phyloP scores from a whole-genome alignment of 2,797 vertebrate species.

The Enteromius thamalakanensis region DNA sequence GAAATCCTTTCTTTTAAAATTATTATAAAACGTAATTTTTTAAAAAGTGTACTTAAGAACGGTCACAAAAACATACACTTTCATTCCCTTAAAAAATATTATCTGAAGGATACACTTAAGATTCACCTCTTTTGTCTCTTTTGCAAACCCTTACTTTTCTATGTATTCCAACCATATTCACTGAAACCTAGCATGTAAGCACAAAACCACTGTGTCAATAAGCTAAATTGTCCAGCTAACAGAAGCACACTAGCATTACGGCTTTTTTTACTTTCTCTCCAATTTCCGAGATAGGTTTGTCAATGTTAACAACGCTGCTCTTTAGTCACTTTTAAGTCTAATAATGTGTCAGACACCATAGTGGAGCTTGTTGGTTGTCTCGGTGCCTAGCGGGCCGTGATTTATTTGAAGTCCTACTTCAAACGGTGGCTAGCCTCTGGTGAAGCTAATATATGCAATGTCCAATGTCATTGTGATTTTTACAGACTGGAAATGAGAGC shows the following conservation, averaged over 20 bases:
- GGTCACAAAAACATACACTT: too few species aligned
- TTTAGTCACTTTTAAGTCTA: slow-evolving; percentile 36
- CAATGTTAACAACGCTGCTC: slow-evolving; percentile 36
- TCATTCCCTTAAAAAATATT: neutral
- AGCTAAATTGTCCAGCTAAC: slow-evolving; percentile 19
- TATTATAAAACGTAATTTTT: too few species aligned
- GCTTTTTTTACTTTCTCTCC: slow-evolving; percentile 22
- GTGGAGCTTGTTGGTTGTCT: slow-evolving; percentile 10
- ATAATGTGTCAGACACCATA: slow-evolving; percentile 44
- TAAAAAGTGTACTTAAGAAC: too few species aligned
- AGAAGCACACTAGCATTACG: neutral
- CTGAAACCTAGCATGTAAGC: neutral
- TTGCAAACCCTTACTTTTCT: neutral
- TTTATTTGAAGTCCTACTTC: slow-evolving; percentile 52
- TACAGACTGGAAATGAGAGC: slow-evolving; percentile 47
- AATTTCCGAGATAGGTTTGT: slow-evolving; percentile 31
- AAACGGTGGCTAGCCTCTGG: slow-evolving; percentile 45
- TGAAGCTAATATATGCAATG: slow-evolving; percentile 38
- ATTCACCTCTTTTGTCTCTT: neutral
- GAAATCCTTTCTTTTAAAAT: too few species aligned
- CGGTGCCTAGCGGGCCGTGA: slow-evolving; percentile 15
- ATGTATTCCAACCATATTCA: neutral
- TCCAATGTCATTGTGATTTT: slow-evolving; percentile 52
- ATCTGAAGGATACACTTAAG: neutral
- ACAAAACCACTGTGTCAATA: neutral